Percentiles rank a stretch among this genome's conserved stretches.
These are phyloP conservation scores for Caerostris darwini DNA, from an alignment of 1,140 invertebrate genomes.

Conservation along the genomic window DNA sequence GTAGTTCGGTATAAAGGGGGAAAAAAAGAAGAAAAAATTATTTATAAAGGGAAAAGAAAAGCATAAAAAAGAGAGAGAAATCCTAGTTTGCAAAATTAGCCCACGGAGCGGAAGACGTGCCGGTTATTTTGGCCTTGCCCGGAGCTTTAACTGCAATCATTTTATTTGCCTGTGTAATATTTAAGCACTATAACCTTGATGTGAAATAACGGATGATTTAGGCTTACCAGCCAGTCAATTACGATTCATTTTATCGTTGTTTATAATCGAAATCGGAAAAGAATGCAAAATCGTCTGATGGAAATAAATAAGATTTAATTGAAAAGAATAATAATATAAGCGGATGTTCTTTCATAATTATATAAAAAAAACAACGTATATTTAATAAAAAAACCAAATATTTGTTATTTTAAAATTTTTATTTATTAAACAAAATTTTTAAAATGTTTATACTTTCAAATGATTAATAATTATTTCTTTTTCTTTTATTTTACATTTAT, in stretches of 20 bases:
- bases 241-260: neutral
- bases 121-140: slow-evolving; percentile 17
- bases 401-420: no score
- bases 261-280: neutral
- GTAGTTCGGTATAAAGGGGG: neutral
- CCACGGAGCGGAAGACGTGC: slow-evolving; percentile 2
- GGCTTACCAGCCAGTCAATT: neutral
- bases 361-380: no score
- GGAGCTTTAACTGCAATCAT: neutral
- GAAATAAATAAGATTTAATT: no score
- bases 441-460: no score
- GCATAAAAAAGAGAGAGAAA: neutral
- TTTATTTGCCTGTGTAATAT: neutral
- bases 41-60: neutral
- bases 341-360: no score
- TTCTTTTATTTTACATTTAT: no score
- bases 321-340: no score
- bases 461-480: no score
- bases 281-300: neutral
- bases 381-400: no score
- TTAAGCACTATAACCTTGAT: slow-evolving; percentile 13
- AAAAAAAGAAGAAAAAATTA: neutral
- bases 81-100: slow-evolving; percentile 7
- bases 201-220: neutral
- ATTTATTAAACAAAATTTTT: no score